phyloP scores from a whole-genome alignment of 1,140 invertebrate species.

The Aphelenchoides fujianensis region DNA sequence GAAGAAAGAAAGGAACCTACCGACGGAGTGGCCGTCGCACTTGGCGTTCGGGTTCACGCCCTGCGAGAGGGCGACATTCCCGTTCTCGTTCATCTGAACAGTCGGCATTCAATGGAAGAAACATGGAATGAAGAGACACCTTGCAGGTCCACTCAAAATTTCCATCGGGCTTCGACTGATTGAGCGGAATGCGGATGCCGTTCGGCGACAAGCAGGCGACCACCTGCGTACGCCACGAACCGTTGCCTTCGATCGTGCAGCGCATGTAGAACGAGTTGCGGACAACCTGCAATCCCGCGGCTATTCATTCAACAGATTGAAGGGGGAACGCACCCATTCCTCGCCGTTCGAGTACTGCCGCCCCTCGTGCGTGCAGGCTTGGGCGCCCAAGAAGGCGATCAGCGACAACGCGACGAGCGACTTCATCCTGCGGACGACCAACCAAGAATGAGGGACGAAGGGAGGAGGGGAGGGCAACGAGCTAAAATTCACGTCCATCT shows the following conservation, averaged over 20 bases:
- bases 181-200: constrained; percentile 31
- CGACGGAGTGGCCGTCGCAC: constrained; percentile 45
- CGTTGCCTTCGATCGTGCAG: constrained; percentile 43
- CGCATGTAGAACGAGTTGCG: constrained; percentile 47
- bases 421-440: background rate
- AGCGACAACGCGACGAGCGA: background rate
- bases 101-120: too few species aligned
- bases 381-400: constrained; percentile 19
- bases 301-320: background rate
- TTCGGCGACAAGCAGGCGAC: constrained; percentile 44
- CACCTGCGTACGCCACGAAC: constrained; percentile 50
- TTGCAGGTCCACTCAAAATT: constrained; percentile 19
- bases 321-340: constrained; percentile 44
- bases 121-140: too few species aligned
- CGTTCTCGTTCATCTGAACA: constrained; percentile 40
- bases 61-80: constrained; percentile 41
- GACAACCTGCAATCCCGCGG: constrained; percentile 32
- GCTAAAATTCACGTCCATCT: background rate
- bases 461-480: background rate
- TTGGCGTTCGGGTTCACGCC: constrained; percentile 47
- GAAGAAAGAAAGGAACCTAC: constrained; percentile 26
- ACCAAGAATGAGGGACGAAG: background rate
- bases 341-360: constrained; percentile 47
- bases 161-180: background rate
- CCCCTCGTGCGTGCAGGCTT: constrained; percentile 41